Percentiles rank a stretch among this genome's conserved stretches.
These are phyloP conservation scores for Tiliacea citrago DNA, from an alignment of 2,888 invertebrate genomes.

Conservation along the genomic window DNA sequence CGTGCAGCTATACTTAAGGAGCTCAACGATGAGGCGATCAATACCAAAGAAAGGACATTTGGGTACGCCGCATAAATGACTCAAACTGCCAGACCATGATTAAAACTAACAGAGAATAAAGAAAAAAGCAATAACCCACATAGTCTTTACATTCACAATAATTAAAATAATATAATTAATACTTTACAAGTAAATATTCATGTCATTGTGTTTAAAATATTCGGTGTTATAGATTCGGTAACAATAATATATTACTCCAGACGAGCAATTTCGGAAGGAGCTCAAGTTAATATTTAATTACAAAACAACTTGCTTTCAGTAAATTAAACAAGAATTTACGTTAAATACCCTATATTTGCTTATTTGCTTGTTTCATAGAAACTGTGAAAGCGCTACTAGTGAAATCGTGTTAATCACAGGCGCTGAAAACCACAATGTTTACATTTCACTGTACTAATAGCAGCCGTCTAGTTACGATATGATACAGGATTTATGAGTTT, in stretches of 20 bases:
- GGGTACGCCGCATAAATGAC: too few species aligned
- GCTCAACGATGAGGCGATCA: too few species aligned
- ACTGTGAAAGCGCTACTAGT: slow-evolving; percentile 13
- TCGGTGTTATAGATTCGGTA: neutral
- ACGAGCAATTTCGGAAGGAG: neutral
- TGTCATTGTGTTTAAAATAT: too few species aligned
- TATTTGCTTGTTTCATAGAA: slow-evolving; percentile 18
- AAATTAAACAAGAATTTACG: slow-evolving; percentile 17
- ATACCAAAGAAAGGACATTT: too few species aligned
- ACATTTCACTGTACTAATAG: neutral
- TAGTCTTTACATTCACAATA: too few species aligned
- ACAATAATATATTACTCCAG: neutral
- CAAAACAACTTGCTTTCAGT: slow-evolving; percentile 22
- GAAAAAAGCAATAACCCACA: too few species aligned
- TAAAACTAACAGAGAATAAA: too few species aligned
- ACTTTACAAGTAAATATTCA: too few species aligned
- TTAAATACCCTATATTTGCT: slow-evolving; percentile 33
- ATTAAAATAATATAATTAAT: too few species aligned
- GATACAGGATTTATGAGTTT: slow-evolving; percentile 20
- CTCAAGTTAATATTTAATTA: slow-evolving; percentile 21
- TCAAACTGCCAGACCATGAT: too few species aligned
- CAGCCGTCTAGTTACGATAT: neutral
- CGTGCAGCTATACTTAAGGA: too few species aligned
- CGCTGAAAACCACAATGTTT: slow-evolving; percentile 46
- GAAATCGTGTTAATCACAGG: slow-evolving; percentile 46